Conservation (phyloP, 2,888 invertebrate genomes). For the Hemicrepidius hirtus region DNA sequence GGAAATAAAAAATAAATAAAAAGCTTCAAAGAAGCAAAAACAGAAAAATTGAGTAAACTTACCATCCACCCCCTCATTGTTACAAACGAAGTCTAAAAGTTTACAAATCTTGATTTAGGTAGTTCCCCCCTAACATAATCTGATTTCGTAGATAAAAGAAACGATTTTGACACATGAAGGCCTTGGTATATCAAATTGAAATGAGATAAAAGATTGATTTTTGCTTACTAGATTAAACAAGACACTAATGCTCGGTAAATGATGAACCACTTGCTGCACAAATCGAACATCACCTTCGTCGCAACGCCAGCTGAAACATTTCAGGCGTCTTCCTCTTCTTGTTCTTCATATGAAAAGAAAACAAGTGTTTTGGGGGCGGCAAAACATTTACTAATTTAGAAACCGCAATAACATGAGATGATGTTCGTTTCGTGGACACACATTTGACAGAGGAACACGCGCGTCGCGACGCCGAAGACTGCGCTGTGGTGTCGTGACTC, state of each 20-base stretch:
- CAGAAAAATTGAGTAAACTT: too few relatives aligned
- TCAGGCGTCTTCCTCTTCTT: neutral
- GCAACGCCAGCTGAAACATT: neutral
- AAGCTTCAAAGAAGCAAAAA: too few relatives aligned
- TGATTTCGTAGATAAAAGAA: neutral
- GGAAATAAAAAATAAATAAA: too few relatives aligned
- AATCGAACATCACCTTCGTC: conserved; percentile 20
- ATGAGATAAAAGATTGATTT: conserved; percentile 36
- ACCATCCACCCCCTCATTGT: too few relatives aligned
- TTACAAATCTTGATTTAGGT: too few relatives aligned
- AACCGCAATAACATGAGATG: neutral
- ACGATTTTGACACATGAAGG: conserved; percentile 1
- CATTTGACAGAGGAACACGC: conserved; percentile 43
- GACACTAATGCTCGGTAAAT: conserved; percentile 44
- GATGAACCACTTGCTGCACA: conserved; percentile 52
- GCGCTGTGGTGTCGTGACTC: conserved; percentile 55
- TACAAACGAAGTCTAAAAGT: too few relatives aligned
- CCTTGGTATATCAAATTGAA: neutral
- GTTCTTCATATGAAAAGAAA: too few relatives aligned
- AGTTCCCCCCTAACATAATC: too few relatives aligned
- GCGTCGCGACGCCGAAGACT: conserved; percentile 49
- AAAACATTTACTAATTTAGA: conserved; percentile 7
- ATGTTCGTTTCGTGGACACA: conserved; percentile 22
- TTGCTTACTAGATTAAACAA: conserved; percentile 33
- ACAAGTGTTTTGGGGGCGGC: neutral